Conservation (phyloP, 2,797 vertebrate genomes). For the Sebastes paucispinis region DNA sequence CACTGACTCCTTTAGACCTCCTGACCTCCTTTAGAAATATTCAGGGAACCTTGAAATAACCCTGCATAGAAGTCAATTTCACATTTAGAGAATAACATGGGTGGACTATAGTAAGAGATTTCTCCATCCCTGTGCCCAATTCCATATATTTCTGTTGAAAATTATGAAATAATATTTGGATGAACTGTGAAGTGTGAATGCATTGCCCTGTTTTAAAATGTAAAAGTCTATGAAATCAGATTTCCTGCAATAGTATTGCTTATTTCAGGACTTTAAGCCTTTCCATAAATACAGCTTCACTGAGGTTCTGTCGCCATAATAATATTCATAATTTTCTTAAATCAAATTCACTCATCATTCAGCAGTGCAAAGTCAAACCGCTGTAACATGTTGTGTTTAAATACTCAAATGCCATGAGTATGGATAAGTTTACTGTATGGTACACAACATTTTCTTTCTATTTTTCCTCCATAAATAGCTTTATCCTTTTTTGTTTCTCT, state of each 20-base stretch:
- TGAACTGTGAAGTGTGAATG: neutral
- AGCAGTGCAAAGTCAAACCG: too few relatives aligned
- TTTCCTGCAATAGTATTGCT: neutral
- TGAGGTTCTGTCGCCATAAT: too few relatives aligned
- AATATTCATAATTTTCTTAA: neutral
- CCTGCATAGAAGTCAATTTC: neutral
- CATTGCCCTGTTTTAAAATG: neutral
- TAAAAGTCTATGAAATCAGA: neutral
- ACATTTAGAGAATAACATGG: neutral
- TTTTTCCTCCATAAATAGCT: neutral
- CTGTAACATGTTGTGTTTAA: too few relatives aligned
- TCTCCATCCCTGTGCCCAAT: neutral
- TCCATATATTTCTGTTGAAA: neutral
- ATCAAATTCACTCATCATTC: neutral
- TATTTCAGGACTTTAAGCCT: neutral
- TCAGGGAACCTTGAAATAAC: neutral
- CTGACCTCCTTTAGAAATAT: neutral
- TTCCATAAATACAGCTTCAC: neutral
- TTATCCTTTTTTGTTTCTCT: neutral
- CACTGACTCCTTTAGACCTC: too few relatives aligned
- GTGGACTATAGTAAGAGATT: neutral
- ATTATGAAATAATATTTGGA: neutral
- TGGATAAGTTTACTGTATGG: neutral
- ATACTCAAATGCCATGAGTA: neutral
- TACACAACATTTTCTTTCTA: neutral